Evolutionary conservation across 1,140 invertebrate genomes (phyloP), one percentile per base, ranked within the genome.

Genomic region (Nasonia longicornis): DNA sequence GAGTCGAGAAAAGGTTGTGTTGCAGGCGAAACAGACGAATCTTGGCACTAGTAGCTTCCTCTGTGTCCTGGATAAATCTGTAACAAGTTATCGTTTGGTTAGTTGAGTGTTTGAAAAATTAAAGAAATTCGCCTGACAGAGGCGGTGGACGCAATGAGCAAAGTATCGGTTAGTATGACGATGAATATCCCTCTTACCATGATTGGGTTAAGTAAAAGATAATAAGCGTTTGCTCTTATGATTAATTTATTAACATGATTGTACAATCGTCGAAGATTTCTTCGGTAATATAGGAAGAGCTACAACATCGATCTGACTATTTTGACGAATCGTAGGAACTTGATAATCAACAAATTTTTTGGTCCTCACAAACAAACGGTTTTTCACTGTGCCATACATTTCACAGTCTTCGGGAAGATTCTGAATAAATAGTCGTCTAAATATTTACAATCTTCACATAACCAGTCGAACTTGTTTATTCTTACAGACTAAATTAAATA

Each of bases 1-100:
- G 91, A 92, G 77, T 86, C 89, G 84, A 31, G 86, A 79, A 71
- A 86, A 89, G 35, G 86, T 85, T 16, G 84, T 84, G 81, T 86
- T 82, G 84, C 88, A 88, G 29, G 85, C 84, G 29, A 71, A 75
- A 74, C 88, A 89, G 80, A 88, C 77, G 78, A 85, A 88, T 77
- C 82, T 85, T 42, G 83, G 16, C 2, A 2, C 22, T 2, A 3
- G 22, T 16, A 6, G 22, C 64, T 4, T 29, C 64, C 64, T 67
- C 64, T 11, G 22, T n/a, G 10, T 16, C 10, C 29, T 67, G 4
- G 12, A 20, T 2, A 12, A 22, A 77, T 76, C 74, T 76, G 58
- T 29, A 75, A 75, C 16, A 75, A 75, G 63, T 77, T 14, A 66
- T 26, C 20, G 14, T 26, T 67, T 64, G 2, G 12, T 75, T 75